Evolutionary conservation across 2,888 invertebrate species (phyloP).

Genomic region (Campopleginae sp.): DNA sequence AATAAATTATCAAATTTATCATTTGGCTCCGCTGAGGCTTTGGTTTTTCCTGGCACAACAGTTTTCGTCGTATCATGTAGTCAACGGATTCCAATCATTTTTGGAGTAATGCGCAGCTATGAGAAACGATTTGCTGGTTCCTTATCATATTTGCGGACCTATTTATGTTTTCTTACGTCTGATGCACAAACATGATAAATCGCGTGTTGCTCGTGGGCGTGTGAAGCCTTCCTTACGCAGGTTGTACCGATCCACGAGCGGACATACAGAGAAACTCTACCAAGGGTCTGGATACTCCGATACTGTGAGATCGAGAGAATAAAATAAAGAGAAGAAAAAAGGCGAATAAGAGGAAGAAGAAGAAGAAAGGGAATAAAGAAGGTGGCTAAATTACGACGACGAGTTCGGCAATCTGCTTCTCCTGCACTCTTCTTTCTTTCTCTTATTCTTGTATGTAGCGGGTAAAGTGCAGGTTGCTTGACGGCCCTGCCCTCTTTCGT

Average conservation of each 20-base stretch:
- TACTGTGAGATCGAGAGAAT: slow-evolving; percentile 44
- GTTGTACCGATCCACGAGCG: slow-evolving; percentile 44
- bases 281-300: slow-evolving; percentile 13
- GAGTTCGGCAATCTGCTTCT: slow-evolving; percentile 70
- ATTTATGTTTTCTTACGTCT: slow-evolving; percentile 11
- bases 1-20: neutral
- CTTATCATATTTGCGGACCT: slow-evolving; percentile 50
- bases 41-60: neutral
- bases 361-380: slow-evolving; percentile 62
- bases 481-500: slow-evolving; percentile 68
- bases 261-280: slow-evolving; percentile 31
- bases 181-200: slow-evolving; percentile 76
- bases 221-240: slow-evolving; percentile 68
- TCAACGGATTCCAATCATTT: slow-evolving; percentile 28
- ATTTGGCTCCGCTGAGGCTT: too few relatives aligned
- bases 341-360: slow-evolving; percentile 39
- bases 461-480: slow-evolving; percentile 66
- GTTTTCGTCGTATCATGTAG: neutral
- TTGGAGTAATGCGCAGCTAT: slow-evolving; percentile 13
- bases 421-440: slow-evolving; percentile 67
- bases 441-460: slow-evolving; percentile 33
- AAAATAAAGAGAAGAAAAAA: slow-evolving; percentile 25
- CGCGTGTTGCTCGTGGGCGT: slow-evolving; percentile 75
- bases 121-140: slow-evolving; percentile 17
- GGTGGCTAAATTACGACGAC: slow-evolving; percentile 76